Conservation (phyloP, 2,797 vertebrate genomes). For the Pteropus rufus region DNA sequence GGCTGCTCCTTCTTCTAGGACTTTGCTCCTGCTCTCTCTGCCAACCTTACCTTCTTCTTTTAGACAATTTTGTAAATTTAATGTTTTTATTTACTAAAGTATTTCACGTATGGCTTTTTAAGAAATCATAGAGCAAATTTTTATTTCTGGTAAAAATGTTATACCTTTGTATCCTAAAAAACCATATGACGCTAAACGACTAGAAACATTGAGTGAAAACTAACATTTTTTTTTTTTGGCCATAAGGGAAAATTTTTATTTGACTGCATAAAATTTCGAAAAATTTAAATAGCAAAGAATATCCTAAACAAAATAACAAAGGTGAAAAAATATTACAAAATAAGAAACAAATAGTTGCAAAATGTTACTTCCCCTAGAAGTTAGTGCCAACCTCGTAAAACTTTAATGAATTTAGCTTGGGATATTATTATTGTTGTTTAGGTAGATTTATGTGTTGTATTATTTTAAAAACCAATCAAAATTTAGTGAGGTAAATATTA, state of each 20-base stretch:
- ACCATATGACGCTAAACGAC: neutral
- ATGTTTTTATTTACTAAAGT: neutral
- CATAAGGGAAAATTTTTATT: neutral
- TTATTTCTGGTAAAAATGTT: neutral
- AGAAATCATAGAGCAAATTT: neutral
- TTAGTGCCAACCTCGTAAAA: neutral
- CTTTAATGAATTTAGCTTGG: neutral
- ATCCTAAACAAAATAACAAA: neutral
- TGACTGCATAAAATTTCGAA: neutral
- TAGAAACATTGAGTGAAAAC: neutral
- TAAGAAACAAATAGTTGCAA: neutral
- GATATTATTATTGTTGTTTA: neutral
- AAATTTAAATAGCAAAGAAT: neutral
- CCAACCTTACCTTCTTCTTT: neutral
- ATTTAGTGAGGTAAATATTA: neutral
- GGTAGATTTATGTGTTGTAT: neutral
- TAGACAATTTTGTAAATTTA: neutral
- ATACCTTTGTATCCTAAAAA: neutral
- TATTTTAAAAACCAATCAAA: neutral
- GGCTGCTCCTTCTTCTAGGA: neutral
- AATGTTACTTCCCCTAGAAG: neutral
- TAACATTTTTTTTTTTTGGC: neutral
- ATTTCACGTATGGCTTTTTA: neutral
- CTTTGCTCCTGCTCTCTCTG: neutral
- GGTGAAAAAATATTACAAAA: neutral